Conservation (phyloP, 2,113 vertebrate genomes). For the Micromys minutus region DNA sequence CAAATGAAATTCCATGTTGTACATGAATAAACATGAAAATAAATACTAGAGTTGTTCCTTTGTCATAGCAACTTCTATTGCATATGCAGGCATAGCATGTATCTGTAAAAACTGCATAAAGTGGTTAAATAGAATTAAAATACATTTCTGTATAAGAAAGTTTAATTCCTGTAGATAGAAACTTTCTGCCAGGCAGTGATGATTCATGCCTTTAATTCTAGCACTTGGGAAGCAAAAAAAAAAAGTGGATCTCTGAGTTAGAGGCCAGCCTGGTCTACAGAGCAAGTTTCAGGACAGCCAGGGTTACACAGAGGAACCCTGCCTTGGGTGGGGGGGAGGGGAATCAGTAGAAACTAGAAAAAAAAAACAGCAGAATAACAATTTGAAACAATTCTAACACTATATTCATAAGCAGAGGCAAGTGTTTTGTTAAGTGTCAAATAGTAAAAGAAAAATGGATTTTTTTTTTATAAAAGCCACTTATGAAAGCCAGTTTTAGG, state of each 20-base stretch:
- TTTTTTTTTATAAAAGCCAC: too few species aligned
- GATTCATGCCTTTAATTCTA: not conserved
- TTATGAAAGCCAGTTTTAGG: slow-evolving; percentile 14
- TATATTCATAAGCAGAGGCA: slow-evolving; percentile 32
- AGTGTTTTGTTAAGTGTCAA: slow-evolving; percentile 42
- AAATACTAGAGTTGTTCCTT: not conserved
- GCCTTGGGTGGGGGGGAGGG: not conserved
- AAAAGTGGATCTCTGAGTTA: not conserved
- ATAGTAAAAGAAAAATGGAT: not conserved
- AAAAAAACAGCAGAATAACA: not conserved
- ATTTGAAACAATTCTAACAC: slow-evolving; percentile 40
- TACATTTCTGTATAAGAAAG: slow-evolving; percentile 30
- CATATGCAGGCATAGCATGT: not conserved
- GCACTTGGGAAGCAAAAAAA: not conserved
- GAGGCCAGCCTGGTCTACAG: not conserved
- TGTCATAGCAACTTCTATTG: not conserved
- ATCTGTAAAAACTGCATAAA: not conserved
- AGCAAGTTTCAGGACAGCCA: not conserved
- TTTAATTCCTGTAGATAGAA: slow-evolving; percentile 17
- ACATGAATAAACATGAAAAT: not conserved
- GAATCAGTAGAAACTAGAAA: not conserved
- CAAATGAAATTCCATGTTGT: not conserved
- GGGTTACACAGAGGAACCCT: not conserved
- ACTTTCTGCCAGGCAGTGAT: not conserved
- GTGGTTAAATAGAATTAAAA: not conserved